Conservation (phyloP, 2,888 invertebrate species). For the Sarcophaga rosellei region DNA sequence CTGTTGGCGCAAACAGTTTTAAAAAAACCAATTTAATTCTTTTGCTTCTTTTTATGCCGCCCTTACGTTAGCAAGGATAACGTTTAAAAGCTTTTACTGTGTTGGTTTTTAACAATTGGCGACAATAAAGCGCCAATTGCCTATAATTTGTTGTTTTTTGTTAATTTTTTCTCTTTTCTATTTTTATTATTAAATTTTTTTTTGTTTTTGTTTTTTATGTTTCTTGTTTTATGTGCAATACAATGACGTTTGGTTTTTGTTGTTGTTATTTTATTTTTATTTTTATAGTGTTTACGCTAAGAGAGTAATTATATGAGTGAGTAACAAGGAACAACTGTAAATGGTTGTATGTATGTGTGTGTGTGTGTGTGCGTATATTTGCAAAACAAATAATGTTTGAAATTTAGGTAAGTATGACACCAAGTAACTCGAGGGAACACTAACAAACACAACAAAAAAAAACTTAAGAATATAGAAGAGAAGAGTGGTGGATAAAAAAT, state of each 20-base stretch:
- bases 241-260: not conserved
- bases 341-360: not conserved
- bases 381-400: conserved; percentile 4
- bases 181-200: conserved; percentile 8
- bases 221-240: conserved; percentile 8
- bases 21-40: conserved; percentile 65
- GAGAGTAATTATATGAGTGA: not conserved
- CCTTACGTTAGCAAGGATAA: not conserved
- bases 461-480: not conserved
- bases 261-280: conserved; percentile 14
- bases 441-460: not conserved
- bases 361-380: conserved; percentile 2
- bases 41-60: not conserved
- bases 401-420: conserved; percentile 60
- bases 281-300: conserved; percentile 18
- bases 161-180: not conserved
- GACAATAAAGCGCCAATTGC: conserved; percentile 63
- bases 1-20: conserved; percentile 74
- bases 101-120: conserved; percentile 17
- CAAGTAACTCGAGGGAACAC: conserved; percentile 38
- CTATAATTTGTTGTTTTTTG: not conserved
- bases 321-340: not conserved
- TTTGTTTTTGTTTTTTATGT: not conserved
- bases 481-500: not conserved
- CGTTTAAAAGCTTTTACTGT: not conserved